Percentiles rank a stretch among this genome's conserved stretches.
These are phyloP conservation scores for Oscheius sp. DNA, from an alignment of 2,888 invertebrate genomes.

Conservation along the genomic window DNA sequence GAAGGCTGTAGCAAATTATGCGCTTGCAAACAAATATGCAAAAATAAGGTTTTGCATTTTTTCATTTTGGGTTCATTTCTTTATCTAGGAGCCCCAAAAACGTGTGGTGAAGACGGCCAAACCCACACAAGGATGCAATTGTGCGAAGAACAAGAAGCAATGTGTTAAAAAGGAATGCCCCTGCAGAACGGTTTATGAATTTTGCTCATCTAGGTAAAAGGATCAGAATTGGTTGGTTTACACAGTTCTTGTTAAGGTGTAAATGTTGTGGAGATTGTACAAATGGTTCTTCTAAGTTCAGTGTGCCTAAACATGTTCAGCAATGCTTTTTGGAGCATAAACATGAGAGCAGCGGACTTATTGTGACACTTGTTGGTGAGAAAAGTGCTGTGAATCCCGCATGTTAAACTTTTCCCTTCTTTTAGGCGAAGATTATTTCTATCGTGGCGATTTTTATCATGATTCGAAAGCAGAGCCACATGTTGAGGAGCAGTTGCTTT, in stretches of 20 bases:
- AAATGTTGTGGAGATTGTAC: conserved; percentile 73
- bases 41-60: conserved; percentile 67
- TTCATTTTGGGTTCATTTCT: neutral
- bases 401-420: conserved; percentile 18
- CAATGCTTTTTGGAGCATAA: conserved; percentile 73
- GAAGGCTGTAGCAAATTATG: conserved; percentile 72
- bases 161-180: conserved; percentile 73
- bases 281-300: conserved; percentile 72
- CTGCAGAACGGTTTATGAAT: conserved; percentile 72
- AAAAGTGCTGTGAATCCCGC: conserved; percentile 26
- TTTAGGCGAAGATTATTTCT: conserved; percentile 71
- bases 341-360: conserved; percentile 72
- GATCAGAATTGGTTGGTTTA: neutral
- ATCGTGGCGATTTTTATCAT: conserved; percentile 73
- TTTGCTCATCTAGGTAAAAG: conserved; percentile 67
- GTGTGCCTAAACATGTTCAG: conserved; percentile 73
- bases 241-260: conserved; percentile 54
- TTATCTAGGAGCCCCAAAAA: conserved; percentile 67
- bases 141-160: conserved; percentile 73
- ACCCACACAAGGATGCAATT: conserved; percentile 70
- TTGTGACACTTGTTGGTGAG: conserved; percentile 70
- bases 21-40: conserved; percentile 73
- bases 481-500: conserved; percentile 73
- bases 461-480: conserved; percentile 73
- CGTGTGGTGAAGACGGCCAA: conserved; percentile 68